Base-by-base conservation (phyloP, 2,888 invertebrate genomes). In the Eurytoma adleriae region DNA sequence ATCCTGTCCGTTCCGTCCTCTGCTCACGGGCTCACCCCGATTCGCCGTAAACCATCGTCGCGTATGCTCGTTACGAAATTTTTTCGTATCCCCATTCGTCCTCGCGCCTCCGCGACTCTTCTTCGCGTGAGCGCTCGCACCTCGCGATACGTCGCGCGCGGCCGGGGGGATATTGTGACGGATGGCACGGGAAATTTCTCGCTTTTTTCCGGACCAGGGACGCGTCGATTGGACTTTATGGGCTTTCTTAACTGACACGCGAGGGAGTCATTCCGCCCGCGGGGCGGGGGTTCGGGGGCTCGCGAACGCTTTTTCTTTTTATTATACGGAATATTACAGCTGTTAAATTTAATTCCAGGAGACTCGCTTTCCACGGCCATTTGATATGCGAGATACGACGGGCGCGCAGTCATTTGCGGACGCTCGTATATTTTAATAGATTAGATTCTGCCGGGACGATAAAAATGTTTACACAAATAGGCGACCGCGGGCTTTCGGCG, bases 191-290 rank as follows among this genome's bases (percentile, higher is more conserved):
- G 48, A 80, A 80, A 72, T 72, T 77, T 77, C 59, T 74, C 67
- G 16, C 30, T 50, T 74, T 75, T 66, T 56, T 66, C 68, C 59
- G 18, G 24, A 40, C 75, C 20, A 24, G 57, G 64, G 48, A 73
- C 72, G 66, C 54, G 64, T 20, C 80, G 76, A 77, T 80, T 80
- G 72, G 69, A 64, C 20, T 80, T 80, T 80, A 77, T 77, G 79
- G 69, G 50, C 69, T 73, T 73, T 69, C 73, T 80, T 80, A 77
- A 77, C 75, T 57, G 64, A 69, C 73, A 78, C 59, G 64, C 69
- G 64, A 81, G 57, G 70, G 69, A 80, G 69, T 76, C 68, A 59
- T 77, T 77, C 40, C 61, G 50, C 40, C 20, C 18, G 30, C 27
- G 5, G 54, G 40, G 27, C 12, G 50, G 24, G 54, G 27, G 14